Conservation (phyloP, 2,797 vertebrate species). For the Gephyroberyx darwinii region DNA sequence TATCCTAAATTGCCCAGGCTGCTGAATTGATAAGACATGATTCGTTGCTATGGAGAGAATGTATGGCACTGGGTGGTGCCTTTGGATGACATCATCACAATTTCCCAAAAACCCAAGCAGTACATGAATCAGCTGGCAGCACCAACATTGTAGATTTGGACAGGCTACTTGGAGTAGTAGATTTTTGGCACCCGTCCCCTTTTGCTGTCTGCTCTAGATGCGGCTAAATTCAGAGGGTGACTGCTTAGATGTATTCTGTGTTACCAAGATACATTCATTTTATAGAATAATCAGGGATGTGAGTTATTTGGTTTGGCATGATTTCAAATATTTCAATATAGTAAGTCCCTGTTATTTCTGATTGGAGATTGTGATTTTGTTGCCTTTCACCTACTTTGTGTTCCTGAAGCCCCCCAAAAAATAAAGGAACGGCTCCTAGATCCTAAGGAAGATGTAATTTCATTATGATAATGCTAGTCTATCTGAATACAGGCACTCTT, state of each 20-base stretch:
- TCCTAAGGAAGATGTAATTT: conserved; percentile 31
- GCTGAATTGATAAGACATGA: conserved; percentile 50
- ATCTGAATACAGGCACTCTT: conserved; percentile 2
- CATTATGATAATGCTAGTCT: conserved; percentile 42
- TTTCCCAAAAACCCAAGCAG: conserved; percentile 19
- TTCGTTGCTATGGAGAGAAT: conserved; percentile 54
- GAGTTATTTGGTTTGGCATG: not conserved
- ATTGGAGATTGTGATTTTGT: conserved; percentile 8
- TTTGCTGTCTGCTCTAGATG: not conserved
- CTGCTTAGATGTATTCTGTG: not conserved
- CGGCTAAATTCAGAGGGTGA: not conserved
- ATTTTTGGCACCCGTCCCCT: not conserved
- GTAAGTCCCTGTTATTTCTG: not conserved
- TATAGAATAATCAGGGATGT: not conserved
- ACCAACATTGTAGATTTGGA: conserved; percentile 20
- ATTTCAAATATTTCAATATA: not conserved
- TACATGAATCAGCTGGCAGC: conserved; percentile 17
- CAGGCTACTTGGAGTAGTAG: conserved; percentile 22
- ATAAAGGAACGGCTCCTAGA: not conserved
- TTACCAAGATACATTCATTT: conserved; percentile 1
- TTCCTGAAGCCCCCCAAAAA: not conserved
- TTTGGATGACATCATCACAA: conserved; percentile 40
- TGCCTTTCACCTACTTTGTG: not conserved
- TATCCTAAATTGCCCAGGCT: conserved; percentile 42
- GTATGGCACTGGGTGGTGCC: conserved; percentile 36